A percentile compares a stretch with the other conserved stretches of the same genome.
These are phyloP conservation scores for Semicossyphus pulcher DNA, from an alignment of 2,113 vertebrate species.

Conservation along the genomic window DNA sequence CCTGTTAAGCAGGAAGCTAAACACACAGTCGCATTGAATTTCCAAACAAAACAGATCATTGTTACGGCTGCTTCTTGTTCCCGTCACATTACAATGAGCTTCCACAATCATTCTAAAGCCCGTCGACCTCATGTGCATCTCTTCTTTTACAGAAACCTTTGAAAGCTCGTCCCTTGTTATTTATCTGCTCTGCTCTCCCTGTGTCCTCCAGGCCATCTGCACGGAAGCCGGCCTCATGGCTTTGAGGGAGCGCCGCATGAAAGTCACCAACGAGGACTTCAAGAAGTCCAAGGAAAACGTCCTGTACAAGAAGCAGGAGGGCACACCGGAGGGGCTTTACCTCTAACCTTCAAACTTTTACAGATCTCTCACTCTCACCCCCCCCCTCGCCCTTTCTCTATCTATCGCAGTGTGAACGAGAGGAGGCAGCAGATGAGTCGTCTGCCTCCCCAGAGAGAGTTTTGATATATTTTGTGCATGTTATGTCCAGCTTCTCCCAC, in stretches of 20 bases:
- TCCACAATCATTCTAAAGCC: background rate
- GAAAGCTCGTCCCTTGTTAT: background rate
- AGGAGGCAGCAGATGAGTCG: conserved; percentile 22
- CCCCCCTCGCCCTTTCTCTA: background rate
- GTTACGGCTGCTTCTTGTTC: background rate
- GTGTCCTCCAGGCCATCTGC: conserved; percentile 91
- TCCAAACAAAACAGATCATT: conserved; percentile 2
- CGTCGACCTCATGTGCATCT: no score
- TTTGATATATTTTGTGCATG: conserved; percentile 82
- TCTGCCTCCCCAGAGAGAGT: conserved; percentile 53
- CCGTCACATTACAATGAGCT: background rate
- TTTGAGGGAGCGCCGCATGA: conserved; percentile 95
- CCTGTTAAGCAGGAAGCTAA: background rate
- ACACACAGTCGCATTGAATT: background rate
- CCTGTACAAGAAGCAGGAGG: conserved; percentile 98
- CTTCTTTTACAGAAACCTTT: background rate
- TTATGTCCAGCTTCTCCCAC: conserved; percentile 53
- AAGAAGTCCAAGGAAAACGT: conserved; percentile 99
- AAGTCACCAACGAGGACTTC: conserved; percentile 99
- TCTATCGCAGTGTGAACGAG: conserved; percentile 46
- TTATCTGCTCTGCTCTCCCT: background rate
- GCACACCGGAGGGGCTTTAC: conserved; percentile 94
- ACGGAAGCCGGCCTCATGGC: conserved; percentile 99
- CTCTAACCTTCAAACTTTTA: conserved; percentile 68
- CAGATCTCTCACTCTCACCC: background rate